Percentiles rank a stretch among this genome's conserved stretches.
These are phyloP conservation scores for Teleiodes luculella DNA, from an alignment of 2,888 invertebrate species.

Conservation along the genomic window DNA sequence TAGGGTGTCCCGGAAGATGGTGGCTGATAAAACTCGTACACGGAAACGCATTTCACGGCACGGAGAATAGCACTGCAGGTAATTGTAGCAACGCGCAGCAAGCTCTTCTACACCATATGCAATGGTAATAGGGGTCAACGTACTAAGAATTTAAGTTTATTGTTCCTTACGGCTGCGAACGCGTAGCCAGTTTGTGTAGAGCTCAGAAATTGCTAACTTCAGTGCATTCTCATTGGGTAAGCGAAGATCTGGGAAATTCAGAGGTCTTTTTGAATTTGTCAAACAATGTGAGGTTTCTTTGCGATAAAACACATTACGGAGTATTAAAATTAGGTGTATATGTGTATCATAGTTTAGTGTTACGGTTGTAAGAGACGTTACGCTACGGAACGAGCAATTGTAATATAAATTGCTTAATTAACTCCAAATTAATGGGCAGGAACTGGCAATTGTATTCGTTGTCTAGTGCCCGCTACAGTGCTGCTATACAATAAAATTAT, in stretches of 20 bases:
- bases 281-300: not conserved
- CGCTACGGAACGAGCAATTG: not conserved
- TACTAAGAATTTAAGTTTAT: not conserved
- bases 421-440: conserved; percentile 10
- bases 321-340: conserved; percentile 18
- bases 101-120: conserved; percentile 10
- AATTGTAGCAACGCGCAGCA: conserved; percentile 28
- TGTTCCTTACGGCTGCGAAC: conserved; percentile 1
- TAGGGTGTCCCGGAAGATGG: conserved; percentile 33
- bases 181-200: not conserved
- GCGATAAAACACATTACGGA: conserved; percentile 26
- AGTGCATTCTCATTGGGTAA: not conserved
- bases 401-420: conserved; percentile 15
- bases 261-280: conserved; percentile 3
- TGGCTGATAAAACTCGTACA: conserved; percentile 38
- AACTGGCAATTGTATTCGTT: conserved; percentile 9
- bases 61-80: conserved; percentile 27
- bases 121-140: conserved; percentile 8
- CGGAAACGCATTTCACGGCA: conserved; percentile 47
- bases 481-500: conserved; percentile 14
- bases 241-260: not conserved
- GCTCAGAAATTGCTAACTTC: not conserved
- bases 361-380: conserved; percentile 1
- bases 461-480: no score
- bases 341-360: conserved; percentile 20